Evolutionary conservation across 2,113 vertebrate genomes (phyloP), one percentile per base, ranked within the genome.

Genomic region (Electrona antarctica): DNA sequence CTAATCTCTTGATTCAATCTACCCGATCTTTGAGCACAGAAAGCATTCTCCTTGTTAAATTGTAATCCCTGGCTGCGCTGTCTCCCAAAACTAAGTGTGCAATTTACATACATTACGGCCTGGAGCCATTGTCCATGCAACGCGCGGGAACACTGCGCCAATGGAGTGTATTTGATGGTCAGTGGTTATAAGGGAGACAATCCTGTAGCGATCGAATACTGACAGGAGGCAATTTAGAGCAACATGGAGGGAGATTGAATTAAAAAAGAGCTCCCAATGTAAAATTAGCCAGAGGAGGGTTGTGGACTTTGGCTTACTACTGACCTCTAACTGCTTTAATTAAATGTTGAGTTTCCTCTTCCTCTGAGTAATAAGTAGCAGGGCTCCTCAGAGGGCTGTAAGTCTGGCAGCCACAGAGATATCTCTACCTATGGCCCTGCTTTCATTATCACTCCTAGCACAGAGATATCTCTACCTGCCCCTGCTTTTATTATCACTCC

Each of bases 1-100:
- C 80, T 87, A 88, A 89, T 91, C 88, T 89, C 86, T 89, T 90
- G 90, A 92, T 91, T 90, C 82, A 90, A 91, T 91, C 89, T 68
- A 82, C 80, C 80, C 89, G 84, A 89, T 90, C 88, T 90, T 89
- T 91, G 89, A 91, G 88, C 87, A 85, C 72, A 80, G 79, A 85
- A 87, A 82, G 82, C 85, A 73, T 82, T 91, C 85, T 81, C 77
- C 76, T 84, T 82, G 86, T 90, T 87, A 86, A 86, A 88, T 71
- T 68, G 69, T 84, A 90, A 91, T 91, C 90, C 85, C 87, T 71
- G 72, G 79, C 83, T 81, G 80, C 84, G 77, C 81, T 78, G 83
- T 83, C 85, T 86, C 80, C 76, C 82, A 81, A 86, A 88, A 87
- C 84, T 88, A 89, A 90, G 87, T 84, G 81, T 88, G 84, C 83